These are phyloP conservation scores for Clunio marinus DNA, from an alignment of 2,888 invertebrate species.

Conservation along the genomic window DNA sequence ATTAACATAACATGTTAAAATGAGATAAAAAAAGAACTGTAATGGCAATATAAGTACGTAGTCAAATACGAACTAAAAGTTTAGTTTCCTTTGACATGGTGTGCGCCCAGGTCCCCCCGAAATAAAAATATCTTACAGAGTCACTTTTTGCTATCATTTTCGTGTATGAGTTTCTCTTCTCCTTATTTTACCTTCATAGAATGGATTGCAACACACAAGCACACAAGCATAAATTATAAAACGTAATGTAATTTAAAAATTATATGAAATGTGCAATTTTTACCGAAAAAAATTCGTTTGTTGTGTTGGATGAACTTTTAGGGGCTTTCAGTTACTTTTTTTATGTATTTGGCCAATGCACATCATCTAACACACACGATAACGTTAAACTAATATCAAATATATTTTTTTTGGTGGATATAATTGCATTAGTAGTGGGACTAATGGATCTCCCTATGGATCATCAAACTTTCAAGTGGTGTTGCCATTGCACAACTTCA, in stretches of 20 bases:
- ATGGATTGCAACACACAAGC: conserved; percentile 13
- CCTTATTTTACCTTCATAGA: conserved; percentile 6
- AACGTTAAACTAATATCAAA: conserved; percentile 18
- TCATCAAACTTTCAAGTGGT: conserved; percentile 21
- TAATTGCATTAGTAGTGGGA: conserved; percentile 34
- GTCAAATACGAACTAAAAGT: conserved; percentile 33
- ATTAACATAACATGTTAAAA: conserved; percentile 33
- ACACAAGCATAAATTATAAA: conserved; percentile 36
- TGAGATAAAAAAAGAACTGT: conserved; percentile 30
- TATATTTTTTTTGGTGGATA: conserved; percentile 22
- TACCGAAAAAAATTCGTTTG: not conserved
- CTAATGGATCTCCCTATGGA: conserved; percentile 13
- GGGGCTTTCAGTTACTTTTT: not conserved
- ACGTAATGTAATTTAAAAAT: conserved; percentile 33
- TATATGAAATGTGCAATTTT: conserved; percentile 26
- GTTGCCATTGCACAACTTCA: conserved; percentile 1
- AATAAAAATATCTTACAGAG: conserved; percentile 9
- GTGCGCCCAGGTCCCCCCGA: conserved; percentile 16
- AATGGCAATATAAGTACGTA: conserved; percentile 26
- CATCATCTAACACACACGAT: conserved; percentile 20
- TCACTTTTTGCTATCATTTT: not conserved
- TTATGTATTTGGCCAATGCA: conserved; percentile 8
- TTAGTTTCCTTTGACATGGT: conserved; percentile 30
- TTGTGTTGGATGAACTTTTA: not conserved
- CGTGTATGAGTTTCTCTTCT: not conserved